Evolutionary conservation across 2,113 vertebrate species (phyloP).

Genomic region (Lucifuga dentata): DNA sequence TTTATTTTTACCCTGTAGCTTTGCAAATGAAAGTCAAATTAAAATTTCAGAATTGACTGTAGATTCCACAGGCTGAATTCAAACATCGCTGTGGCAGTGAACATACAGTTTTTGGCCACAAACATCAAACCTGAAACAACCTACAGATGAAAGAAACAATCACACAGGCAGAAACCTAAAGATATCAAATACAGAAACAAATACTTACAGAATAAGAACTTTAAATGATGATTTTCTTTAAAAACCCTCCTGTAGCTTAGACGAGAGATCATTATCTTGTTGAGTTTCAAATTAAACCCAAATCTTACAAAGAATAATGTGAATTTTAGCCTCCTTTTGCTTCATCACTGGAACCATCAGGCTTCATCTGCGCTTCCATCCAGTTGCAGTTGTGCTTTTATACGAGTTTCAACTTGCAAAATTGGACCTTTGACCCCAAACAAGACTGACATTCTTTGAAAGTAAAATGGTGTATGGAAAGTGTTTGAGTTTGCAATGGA

Average conservation of each 20-base stretch:
- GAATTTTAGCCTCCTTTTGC: constrained; percentile 1
- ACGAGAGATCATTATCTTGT: constrained; percentile 25
- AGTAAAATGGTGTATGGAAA: constrained; percentile 66
- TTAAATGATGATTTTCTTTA: constrained; percentile 55
- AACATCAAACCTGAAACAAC: too few relatives aligned
- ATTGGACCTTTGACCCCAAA: constrained; percentile 77
- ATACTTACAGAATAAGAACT: background rate
- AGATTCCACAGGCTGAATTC: too few relatives aligned
- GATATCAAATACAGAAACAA: background rate
- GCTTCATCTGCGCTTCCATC: constrained; percentile 49
- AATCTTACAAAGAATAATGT: background rate
- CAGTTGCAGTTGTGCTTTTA: constrained; percentile 68
- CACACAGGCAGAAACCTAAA: too few relatives aligned
- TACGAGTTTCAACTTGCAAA: constrained; percentile 79
- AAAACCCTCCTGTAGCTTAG: background rate
- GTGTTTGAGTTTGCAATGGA: constrained; percentile 75
- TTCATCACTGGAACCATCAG: constrained; percentile 17
- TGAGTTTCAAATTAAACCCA: constrained; percentile 1
- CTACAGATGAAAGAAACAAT: too few relatives aligned
- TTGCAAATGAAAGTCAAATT: too few relatives aligned
- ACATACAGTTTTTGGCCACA: too few relatives aligned
- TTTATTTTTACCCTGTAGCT: too few relatives aligned
- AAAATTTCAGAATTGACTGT: too few relatives aligned
- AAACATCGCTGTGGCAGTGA: too few relatives aligned
- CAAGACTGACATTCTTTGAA: constrained; percentile 79